Evolutionary conservation across 1,140 invertebrate genomes (phyloP), one percentile per base, ranked within the genome.

Genomic region (Cecropterus lyciades): DNA sequence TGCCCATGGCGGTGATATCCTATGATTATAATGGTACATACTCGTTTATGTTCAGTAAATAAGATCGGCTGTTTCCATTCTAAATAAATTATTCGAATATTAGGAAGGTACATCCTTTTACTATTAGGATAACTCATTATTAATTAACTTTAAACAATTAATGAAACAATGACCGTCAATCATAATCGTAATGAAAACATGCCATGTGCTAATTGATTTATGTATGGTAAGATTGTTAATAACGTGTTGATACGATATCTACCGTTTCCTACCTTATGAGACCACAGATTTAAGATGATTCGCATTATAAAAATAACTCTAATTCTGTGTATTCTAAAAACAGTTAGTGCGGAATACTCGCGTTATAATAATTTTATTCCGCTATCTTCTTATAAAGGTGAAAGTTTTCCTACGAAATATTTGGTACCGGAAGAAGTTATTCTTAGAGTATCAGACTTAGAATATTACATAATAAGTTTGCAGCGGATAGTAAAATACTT

Each of bases 371-470:
- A 46, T 14, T 14, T 49, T 14, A 14, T 62, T 48, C 43, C 24
- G 8, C 10, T 24, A 24, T 57, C 43, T 20, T 15, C 30, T 16
- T 66, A 70, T 52, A 66, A 55, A 33, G 69, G 65, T 7, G 65
- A 64, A 11, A 45, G 56, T 11, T 71, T 71, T 67, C 69, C 69
- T 15, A 20, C 0, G 9, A 48, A 67, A n/a, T 71, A 71, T 57
- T 45, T 67, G 30, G 4, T 27, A 57, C 33, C 37, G 10, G 69
- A 71, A 27, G 27, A n/a, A 5, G 15, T 10, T n/a, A 0, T 42
- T 11, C 65, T 65, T 15, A 53, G 30, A 14, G 3, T n/a, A 52
- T 16, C 42, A 46, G 69, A 71, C 37, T 67, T 71, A 33, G 40
- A 65, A 46, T 15, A 52, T 40, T 67, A 67, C 37, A 49, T 67